A percentile compares a stretch with the other conserved stretches of the same genome.
phyloP scores from a whole-genome alignment of 2,113 vertebrate species.

The Ornithorhynchus anatinus region DNA sequence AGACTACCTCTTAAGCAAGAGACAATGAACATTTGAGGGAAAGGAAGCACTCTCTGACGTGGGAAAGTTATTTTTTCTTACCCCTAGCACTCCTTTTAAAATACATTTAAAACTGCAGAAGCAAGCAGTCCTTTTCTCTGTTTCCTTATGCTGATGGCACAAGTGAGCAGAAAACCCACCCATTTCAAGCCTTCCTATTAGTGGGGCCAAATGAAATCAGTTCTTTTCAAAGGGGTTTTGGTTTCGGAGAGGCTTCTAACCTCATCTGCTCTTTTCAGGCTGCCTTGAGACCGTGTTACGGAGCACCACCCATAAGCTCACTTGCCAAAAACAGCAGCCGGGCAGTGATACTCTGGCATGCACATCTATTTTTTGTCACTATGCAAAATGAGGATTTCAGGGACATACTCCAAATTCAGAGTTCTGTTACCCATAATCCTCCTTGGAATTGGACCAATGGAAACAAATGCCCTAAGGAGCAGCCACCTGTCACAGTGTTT shows the following conservation, averaged over 20 bases:
- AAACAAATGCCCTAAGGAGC: background rate
- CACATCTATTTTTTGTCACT: background rate
- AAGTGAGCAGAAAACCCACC: background rate
- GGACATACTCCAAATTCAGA: conserved; percentile 2
- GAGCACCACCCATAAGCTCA: background rate
- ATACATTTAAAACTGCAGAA: background rate
- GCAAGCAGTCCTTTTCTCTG: background rate
- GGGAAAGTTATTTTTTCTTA: background rate
- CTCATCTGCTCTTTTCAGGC: background rate
- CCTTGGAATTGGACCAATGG: background rate
- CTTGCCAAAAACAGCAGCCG: rapidly evolving
- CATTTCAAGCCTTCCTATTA: background rate
- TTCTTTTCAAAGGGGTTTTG: background rate
- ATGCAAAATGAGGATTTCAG: background rate
- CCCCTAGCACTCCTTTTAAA: background rate
- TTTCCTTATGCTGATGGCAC: background rate
- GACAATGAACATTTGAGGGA: background rate
- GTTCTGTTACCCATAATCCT: background rate
- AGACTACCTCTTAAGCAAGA: background rate
- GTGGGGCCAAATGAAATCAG: background rate
- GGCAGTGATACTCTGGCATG: background rate
- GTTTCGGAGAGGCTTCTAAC: background rate
- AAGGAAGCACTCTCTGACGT: too few relatives aligned
- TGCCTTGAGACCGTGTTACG: background rate
- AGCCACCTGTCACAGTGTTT: background rate